Conservation (phyloP, 2,797 vertebrate genomes). For the Eospalax fontanierii region DNA sequence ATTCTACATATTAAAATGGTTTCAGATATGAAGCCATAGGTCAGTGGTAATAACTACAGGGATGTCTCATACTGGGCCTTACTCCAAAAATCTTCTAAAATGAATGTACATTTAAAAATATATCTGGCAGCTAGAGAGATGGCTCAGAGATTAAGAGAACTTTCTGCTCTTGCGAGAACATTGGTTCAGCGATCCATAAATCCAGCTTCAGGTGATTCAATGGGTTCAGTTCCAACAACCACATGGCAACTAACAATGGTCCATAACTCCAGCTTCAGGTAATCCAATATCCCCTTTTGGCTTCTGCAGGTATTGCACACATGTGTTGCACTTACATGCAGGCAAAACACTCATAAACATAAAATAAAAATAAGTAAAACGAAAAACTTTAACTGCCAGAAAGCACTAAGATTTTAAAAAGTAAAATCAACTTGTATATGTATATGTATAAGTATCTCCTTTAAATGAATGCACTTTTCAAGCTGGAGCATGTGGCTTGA, state of each 20-base stretch:
- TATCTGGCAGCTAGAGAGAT: neutral
- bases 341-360: too few species aligned
- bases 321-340: too few species aligned
- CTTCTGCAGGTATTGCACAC: too few species aligned
- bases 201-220: too few species aligned
- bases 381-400: neutral
- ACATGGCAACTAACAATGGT: too few species aligned
- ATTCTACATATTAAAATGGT: slow-evolving; percentile 11
- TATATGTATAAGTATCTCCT: neutral
- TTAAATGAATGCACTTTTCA: slow-evolving; percentile 19
- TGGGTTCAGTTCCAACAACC: too few species aligned
- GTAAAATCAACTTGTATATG: slow-evolving; percentile 50
- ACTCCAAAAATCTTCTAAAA: neutral
- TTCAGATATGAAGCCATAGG: slow-evolving; percentile 30
- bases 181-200: too few species aligned
- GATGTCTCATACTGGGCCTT: neutral
- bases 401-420: slow-evolving; percentile 16
- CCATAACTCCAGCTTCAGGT: too few species aligned
- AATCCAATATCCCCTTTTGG: too few species aligned
- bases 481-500: neutral
- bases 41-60: neutral
- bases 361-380: too few species aligned
- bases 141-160: too few species aligned
- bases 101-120: slow-evolving; percentile 46
- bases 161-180: too few species aligned